Evolutionary conservation across 2,113 vertebrate species (phyloP), one percentile per base, ranked within the genome.

Genomic region (Ascaphus truei): DNA sequence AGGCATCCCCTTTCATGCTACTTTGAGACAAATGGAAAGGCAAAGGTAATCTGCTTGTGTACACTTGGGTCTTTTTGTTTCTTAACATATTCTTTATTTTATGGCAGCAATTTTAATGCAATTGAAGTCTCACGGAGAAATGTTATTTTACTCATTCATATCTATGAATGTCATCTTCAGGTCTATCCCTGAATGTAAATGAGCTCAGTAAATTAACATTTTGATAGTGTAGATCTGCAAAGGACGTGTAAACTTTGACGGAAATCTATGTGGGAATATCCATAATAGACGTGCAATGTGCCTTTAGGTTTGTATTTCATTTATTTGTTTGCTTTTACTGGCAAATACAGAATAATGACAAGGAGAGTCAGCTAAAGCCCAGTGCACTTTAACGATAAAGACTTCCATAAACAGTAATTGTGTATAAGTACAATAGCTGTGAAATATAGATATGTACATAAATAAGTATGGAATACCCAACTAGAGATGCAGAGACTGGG

Each of bases 101-200:
- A 68, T 68, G 30, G 30, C 53, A 36, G 41, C 41, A 58, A 68
- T 68, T 68, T 69, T 69, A 69, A 60, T 69, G 56, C 66, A 39
- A 36, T 58, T 59, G 55, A 37, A n/a, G 22, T 60, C 60, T 45
- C 66, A 48, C 22, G 31, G 45, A 69, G 66, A 39, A 69, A 69
- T 60, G 66, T 69, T 69, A 69, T 69, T 69, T 48, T 69, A 60
- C 66, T 45, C 66, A 60, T 69, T 58, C 56, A 69, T 69, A 69
- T 69, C 66, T 69, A 69, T 60, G 66, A 69, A 69, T 69, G 66
- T 48, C 56, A 60, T 69, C 31, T 60, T 60, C 45, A 39, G 55
- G 50, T 60, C 53, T 58, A 12, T 51, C 60, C 60, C 55, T 69
- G 66, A 59, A 69, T 69, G 66, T 69, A 69, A 69, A 69, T 69